Base-by-base conservation (phyloP, 2,113 vertebrate genomes). In the Coryphaenoides rupestris region DNA sequence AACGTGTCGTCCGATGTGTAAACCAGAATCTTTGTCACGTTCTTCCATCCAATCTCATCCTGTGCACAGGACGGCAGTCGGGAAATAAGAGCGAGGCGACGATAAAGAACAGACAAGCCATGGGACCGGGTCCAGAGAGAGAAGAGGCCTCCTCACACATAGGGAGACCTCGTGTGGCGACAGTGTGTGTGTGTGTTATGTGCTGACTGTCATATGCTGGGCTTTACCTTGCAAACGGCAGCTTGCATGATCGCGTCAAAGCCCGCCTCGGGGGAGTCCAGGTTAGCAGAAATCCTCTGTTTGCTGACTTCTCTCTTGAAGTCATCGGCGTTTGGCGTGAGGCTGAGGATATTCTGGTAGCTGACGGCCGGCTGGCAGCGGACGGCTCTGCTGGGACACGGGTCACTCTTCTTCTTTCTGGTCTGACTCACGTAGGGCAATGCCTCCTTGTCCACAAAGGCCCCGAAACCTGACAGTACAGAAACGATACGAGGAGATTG, bases 1-100 rank as follows among this genome's bases (percentile, higher is more conserved):
- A 91, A 94, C 2, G 89, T 87, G 68, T 91, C 92, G 45, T 94
- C 92, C 1, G 92, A 92, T 2, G 92, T 91, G 77, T 91, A 94
- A 13, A 94, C 91, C 74, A 94, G 74, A 21, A 94, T 87, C 10
- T 89, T 84, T 1, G 90, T 92, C 52, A 89, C 91, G 1, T 92
- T 78, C 58, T 81, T 77, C 92, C 92, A 94, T 50, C 90, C 90
- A 53, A 93, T 92, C 70, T 86, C 77, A 22, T 90, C 65, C 92
- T 94, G 75, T 22, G 15, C 19, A 33, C 33, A 10, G 58, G n/a
- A 12, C n/a, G 10, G 16, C 3, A 62, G 0, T 4, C 5, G 16
- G 33, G 58, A 58, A 21, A 19, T 13, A n/a, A n/a, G 7, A 19
- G 28, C 13, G 2, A n/a, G n/a, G n/a, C n/a, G 21, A 9, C 60